Evolutionary conservation across 2,888 invertebrate genomes (phyloP), one percentile per base, ranked within the genome.

Genomic region (Lepidocyrtinus sp.): DNA sequence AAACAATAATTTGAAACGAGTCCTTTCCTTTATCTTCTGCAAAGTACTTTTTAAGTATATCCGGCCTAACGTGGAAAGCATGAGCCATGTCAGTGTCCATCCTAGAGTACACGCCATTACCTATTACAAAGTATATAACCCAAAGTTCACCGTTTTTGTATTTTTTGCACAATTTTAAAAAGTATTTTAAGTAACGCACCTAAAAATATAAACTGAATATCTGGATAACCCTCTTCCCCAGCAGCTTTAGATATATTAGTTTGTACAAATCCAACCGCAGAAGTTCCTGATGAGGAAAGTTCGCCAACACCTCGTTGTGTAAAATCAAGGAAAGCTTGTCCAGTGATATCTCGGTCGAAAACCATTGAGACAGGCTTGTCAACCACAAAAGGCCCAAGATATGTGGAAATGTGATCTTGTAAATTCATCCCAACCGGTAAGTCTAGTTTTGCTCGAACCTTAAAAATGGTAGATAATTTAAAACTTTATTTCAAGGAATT

Each of bases 141-240:
- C n/a, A n/a, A n/a, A n/a, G n/a, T n/a, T n/a, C n/a, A n/a, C n/a
- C n/a, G n/a, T n/a, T n/a, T n/a, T n/a, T n/a, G n/a, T n/a, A n/a
- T n/a, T n/a, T n/a, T n/a, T n/a, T n/a, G n/a, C n/a, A n/a, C n/a
- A n/a, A n/a, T n/a, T n/a, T n/a, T n/a, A n/a, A n/a, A n/a, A n/a
- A n/a, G n/a, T n/a, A n/a, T n/a, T n/a, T n/a, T n/a, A n/a, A n/a
- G n/a, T n/a, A n/a, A n/a, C 36, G 5, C 36, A 55, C 55, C 55
- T 12, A 75, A 21, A 22, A 77, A 59, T 5, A 84, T 76, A 19
- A 75, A 74, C 45, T 85, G 85, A 45, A 84, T 75, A 70, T 85
- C 85, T 0, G 86, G 84, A 83, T 84, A 86, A 62, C 82, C 78
- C n/a, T 82, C 83, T 74, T 83, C 83, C 5, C 86, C 86, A 1